Evolutionary conservation across 92 coral and sea anemone species (phyloP).

Genomic region (Bergia puertoricense): DNA sequence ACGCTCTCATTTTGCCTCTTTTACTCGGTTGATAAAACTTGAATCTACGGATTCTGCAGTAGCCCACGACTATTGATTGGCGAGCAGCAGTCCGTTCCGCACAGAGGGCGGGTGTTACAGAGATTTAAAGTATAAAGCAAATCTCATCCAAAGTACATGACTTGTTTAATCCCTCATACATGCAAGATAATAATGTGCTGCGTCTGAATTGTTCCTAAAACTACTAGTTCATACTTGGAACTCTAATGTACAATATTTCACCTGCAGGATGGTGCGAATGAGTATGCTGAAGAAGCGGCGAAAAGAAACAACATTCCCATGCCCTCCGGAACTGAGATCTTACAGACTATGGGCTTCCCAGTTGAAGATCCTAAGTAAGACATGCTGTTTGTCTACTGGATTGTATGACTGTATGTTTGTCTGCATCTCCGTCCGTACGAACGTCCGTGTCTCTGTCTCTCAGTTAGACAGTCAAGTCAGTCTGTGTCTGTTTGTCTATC

Average conservation of each 20-base stretch:
- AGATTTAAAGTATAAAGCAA: too few species aligned
- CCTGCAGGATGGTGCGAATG: conserved; percentile 78
- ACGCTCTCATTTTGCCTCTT: not conserved
- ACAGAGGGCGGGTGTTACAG: too few species aligned
- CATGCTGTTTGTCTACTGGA: not conserved
- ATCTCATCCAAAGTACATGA: too few species aligned
- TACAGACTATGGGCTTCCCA: conserved; percentile 85
- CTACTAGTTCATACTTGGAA: not conserved
- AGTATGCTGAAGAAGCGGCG: conserved; percentile 75
- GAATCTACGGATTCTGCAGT: too few species aligned
- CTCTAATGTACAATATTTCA: not conserved
- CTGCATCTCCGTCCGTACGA: not conserved
- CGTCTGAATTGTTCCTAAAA: too few species aligned
- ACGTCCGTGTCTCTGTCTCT: not conserved
- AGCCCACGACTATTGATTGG: too few species aligned
- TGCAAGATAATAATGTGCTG: too few species aligned
- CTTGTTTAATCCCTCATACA: too few species aligned
- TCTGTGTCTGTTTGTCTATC: too few species aligned
- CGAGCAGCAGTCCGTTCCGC: too few species aligned
- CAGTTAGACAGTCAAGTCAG: too few species aligned
- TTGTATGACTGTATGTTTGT: not conserved
- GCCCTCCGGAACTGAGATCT: conserved; percentile 76
- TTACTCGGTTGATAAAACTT: too few species aligned
- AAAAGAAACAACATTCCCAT: conserved; percentile 70
- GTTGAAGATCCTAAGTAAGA: conserved; percentile 61